Conservation (phyloP, 2,113 vertebrate genomes). For the Eublepharis macularius region DNA sequence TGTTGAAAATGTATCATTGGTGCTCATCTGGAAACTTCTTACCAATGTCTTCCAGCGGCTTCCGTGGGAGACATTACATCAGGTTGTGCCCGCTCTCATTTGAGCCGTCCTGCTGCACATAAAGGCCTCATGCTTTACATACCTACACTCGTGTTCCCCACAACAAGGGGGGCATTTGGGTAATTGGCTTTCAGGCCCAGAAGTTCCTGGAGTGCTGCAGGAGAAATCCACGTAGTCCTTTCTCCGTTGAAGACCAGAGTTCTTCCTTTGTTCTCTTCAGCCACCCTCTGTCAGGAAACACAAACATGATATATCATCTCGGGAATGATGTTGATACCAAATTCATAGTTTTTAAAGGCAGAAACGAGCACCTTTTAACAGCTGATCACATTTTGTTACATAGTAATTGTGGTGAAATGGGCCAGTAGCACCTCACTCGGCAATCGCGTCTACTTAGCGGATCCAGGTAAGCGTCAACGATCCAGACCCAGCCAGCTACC, state of each 20-base stretch:
- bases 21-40: background rate
- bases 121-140: slow-evolving; percentile 6
- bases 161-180: slow-evolving; percentile 79
- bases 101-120: background rate
- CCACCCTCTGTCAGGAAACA: slow-evolving; percentile 69
- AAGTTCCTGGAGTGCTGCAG: slow-evolving; percentile 75
- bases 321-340: background rate
- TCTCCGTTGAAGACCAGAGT: slow-evolving; percentile 75
- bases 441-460: too few species aligned
- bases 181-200: slow-evolving; percentile 78
- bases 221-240: slow-evolving; percentile 77
- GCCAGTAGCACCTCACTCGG: too few species aligned
- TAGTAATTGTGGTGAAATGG: too few species aligned
- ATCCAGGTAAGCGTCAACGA: too few species aligned
- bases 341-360: background rate
- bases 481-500: too few species aligned
- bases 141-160: slow-evolving; percentile 87
- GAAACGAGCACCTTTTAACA: background rate
- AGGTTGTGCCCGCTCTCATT: background rate
- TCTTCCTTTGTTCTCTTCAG: slow-evolving; percentile 63
- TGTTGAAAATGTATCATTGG: too few species aligned
- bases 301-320: background rate
- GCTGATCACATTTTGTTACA: too few species aligned
- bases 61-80: background rate
- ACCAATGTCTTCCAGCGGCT: background rate